Conservation (phyloP, 1,140 invertebrate species). For the Calephelis nemesis region DNA sequence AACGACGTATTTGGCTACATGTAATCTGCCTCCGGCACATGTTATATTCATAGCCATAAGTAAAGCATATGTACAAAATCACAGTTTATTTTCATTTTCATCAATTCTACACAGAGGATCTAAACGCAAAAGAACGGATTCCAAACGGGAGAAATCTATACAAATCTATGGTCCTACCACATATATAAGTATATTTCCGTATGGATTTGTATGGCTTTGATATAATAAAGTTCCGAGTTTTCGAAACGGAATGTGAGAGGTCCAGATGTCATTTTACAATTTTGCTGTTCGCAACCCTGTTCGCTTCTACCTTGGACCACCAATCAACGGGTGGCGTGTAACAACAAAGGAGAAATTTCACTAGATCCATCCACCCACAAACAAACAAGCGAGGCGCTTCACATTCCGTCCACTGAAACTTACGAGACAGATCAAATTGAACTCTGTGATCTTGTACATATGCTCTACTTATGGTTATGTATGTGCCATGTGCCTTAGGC, state of each 20-base stretch:
- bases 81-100: conserved; percentile 49
- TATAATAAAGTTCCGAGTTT: too few species aligned
- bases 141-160: too few species aligned
- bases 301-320: conserved; percentile 25
- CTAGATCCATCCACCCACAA: conserved; percentile 70
- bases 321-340: conserved; percentile 48
- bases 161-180: too few species aligned
- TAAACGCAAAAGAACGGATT: too few species aligned
- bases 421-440: conserved; percentile 56
- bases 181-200: too few species aligned
- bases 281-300: too few species aligned
- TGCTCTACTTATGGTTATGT: conserved; percentile 26
- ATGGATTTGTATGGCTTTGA: background rate
- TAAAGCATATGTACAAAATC: conserved; percentile 41
- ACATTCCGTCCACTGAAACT: conserved; percentile 65
- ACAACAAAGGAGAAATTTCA: conserved; percentile 73
- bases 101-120: too few species aligned
- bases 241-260: too few species aligned
- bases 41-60: conserved; percentile 17
- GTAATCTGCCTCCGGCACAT: conserved; percentile 10
- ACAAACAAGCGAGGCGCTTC: conserved; percentile 66
- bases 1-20: conserved; percentile 24
- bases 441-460: conserved; percentile 48
- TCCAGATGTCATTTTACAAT: too few species aligned
- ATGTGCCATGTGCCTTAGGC: conserved; percentile 17